Evolutionary conservation across 2,888 invertebrate genomes (phyloP).

Genomic region (Branchipolynoe longqiensis): DNA sequence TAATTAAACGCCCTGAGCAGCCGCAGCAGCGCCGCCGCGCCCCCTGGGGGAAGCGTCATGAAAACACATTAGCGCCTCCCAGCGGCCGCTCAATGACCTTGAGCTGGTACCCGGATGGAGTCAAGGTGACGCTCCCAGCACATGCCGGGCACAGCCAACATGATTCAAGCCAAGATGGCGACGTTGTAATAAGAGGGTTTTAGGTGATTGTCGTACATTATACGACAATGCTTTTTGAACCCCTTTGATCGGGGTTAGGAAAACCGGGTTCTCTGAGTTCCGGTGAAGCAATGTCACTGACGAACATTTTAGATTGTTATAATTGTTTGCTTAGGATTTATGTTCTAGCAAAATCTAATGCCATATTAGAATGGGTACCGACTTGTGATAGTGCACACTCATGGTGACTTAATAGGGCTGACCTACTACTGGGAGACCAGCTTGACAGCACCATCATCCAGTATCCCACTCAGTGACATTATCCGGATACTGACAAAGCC

Average conservation of each 20-base stretch:
- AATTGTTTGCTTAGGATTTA: too few relatives aligned
- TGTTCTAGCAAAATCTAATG: too few relatives aligned
- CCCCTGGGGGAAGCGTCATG: slow-evolving; percentile 15
- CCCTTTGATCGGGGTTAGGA: background rate
- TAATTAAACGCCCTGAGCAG: slow-evolving; percentile 14
- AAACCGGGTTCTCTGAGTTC: background rate
- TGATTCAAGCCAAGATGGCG: slow-evolving; percentile 1
- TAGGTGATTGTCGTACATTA: background rate
- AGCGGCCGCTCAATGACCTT: slow-evolving; percentile 20
- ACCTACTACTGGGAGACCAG: too few relatives aligned
- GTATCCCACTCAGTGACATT: too few relatives aligned
- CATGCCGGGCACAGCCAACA: background rate
- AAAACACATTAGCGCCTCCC: slow-evolving; percentile 45
- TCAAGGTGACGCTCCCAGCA: background rate
- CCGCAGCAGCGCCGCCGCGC: slow-evolving; percentile 9
- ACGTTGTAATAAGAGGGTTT: background rate
- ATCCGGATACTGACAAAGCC: too few relatives aligned
- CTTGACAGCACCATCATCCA: too few relatives aligned
- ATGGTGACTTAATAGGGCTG: too few relatives aligned
- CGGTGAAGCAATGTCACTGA: too few relatives aligned
- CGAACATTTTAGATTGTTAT: too few relatives aligned
- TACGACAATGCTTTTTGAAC: too few relatives aligned
- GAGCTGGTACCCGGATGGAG: slow-evolving; percentile 30
- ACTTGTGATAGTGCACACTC: too few relatives aligned
- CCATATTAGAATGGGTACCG: too few relatives aligned